These are phyloP conservation scores for Denticeps clupeoides DNA, from an alignment of 2,797 vertebrate species.

Conservation along the genomic window DNA sequence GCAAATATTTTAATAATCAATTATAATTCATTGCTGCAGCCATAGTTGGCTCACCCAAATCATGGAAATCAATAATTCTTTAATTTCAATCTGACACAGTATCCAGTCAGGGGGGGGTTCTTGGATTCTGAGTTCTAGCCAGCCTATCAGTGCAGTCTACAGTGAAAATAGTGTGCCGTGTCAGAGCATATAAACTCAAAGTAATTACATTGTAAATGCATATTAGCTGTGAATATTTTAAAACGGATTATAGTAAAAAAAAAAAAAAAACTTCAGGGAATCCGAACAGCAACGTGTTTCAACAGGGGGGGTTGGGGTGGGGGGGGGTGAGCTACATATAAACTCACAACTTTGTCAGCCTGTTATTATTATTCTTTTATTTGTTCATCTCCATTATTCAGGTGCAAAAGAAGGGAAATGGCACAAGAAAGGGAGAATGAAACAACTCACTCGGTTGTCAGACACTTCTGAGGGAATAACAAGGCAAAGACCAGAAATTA, in stretches of 20 bases:
- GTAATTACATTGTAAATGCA: slow-evolving; percentile 63
- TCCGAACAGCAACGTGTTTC: slow-evolving; percentile 36
- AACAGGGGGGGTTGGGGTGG: slow-evolving; percentile 48
- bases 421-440: slow-evolving; percentile 42
- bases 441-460: slow-evolving; percentile 57
- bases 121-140: no score
- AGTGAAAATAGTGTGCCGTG: slow-evolving; percentile 3
- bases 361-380: slow-evolving; percentile 66
- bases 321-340: no score
- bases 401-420: slow-evolving; percentile 39
- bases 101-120: no score
- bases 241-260: slow-evolving; percentile 48
- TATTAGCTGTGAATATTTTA: slow-evolving; percentile 66
- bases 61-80: no score
- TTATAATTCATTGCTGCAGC: no score
- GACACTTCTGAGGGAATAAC: slow-evolving; percentile 33
- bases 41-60: no score
- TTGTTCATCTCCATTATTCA: slow-evolving; percentile 54
- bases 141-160: slow-evolving; percentile 36
- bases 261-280: slow-evolving; percentile 3
- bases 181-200: slow-evolving; percentile 48
- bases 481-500: slow-evolving; percentile 12
- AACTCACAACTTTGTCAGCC: slow-evolving; percentile 53
- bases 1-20: no score
- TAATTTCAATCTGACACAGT: no score